These are phyloP conservation scores for Coregonus clupeaformis DNA, from an alignment of 2,113 vertebrate genomes.

Conservation along the genomic window DNA sequence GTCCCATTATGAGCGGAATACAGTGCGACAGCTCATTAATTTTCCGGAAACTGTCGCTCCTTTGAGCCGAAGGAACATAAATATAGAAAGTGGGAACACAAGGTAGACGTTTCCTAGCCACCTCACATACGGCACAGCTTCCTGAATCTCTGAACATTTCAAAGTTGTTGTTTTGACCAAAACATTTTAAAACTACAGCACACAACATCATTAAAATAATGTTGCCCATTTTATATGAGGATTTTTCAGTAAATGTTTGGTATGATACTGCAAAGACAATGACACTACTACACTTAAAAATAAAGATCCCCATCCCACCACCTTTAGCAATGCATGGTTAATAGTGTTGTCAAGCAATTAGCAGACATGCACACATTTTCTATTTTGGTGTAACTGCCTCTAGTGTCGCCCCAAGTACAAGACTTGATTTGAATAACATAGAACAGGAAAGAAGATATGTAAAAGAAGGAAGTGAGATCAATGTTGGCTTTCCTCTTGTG, in stretches of 20 bases:
- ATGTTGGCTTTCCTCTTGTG: too few species aligned
- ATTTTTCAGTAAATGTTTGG: slow-evolving; percentile 2
- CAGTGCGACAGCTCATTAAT: slow-evolving; percentile 39
- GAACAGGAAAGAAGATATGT: neutral
- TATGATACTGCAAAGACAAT: too few species aligned
- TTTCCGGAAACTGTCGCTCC: slow-evolving; percentile 30
- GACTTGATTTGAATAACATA: slow-evolving; percentile 8
- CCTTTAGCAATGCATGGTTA: slow-evolving; percentile 5
- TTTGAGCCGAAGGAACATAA: slow-evolving; percentile 39
- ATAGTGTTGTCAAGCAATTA: neutral
- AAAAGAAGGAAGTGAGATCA: too few species aligned
- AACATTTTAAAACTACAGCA: too few species aligned
- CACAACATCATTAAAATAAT: slow-evolving; percentile 17
- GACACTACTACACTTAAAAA: neutral
- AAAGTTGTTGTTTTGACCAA: neutral
- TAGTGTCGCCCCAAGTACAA: neutral
- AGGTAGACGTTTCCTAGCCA: slow-evolving; percentile 27
- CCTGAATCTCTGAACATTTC: slow-evolving; percentile 12
- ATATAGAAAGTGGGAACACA: slow-evolving; percentile 28
- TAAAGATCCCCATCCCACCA: neutral
- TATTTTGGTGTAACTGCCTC: neutral
- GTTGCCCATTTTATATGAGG: neutral
- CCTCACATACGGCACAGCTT: slow-evolving; percentile 14
- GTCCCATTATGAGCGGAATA: slow-evolving; percentile 33
- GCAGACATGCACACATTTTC: neutral